Conservation (phyloP, 2,888 invertebrate species). For the Stenchaetothrips biformis region DNA sequence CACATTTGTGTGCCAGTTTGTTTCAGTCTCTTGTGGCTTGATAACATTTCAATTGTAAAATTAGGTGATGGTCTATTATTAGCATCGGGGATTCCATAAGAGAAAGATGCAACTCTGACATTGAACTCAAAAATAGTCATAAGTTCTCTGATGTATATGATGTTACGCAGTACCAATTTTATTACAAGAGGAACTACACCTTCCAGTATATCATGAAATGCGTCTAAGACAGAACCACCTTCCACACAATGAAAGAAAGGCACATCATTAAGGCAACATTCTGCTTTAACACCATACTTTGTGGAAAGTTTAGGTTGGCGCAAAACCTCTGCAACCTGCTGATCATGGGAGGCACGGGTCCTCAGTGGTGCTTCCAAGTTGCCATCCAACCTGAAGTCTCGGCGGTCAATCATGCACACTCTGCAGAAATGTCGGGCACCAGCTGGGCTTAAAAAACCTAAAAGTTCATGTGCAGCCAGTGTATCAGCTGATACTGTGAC, state of each 20-base stretch:
- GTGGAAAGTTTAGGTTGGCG: not conserved
- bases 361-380: no score
- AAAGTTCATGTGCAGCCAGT: not conserved
- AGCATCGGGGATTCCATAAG: not conserved
- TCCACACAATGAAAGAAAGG: not conserved
- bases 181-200: not conserved
- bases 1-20: not conserved
- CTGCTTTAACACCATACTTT: not conserved
- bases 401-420: constrained; percentile 2
- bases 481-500: not conserved
- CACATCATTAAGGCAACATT: not conserved
- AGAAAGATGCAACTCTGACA: not conserved
- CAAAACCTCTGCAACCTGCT: not conserved
- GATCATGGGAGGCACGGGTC: not conserved
- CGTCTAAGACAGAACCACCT: not conserved
- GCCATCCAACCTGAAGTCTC: not conserved
- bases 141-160: not conserved
- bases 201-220: not conserved
- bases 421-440: not conserved
- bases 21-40: not conserved
- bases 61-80: not conserved
- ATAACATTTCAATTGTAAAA: not conserved
- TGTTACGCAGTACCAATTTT: not conserved
- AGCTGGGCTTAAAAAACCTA: not conserved
- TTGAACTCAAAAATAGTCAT: not conserved